A percentile compares a stretch with the other conserved stretches of the same genome.
Evolutionary conservation across 2,113 vertebrate species (phyloP).

Genomic region (Bucco capensis): DNA sequence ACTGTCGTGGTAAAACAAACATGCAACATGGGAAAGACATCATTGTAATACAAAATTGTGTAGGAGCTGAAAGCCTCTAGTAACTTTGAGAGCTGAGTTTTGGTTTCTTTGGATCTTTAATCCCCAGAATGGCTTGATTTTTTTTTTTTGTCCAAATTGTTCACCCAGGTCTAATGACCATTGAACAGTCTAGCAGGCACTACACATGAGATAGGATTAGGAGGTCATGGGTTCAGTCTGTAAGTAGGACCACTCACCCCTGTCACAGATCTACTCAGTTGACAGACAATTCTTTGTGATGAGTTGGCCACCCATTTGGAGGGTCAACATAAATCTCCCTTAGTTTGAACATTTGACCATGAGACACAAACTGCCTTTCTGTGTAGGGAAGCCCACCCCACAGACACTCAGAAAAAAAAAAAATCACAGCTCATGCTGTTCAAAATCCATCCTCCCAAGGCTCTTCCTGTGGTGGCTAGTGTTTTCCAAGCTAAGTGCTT

Average conservation of each 20-base stretch:
- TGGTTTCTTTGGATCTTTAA: conserved; percentile 48
- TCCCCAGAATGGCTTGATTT: conserved; percentile 12
- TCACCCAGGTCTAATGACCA: conserved; percentile 66
- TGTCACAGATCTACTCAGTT: conserved; percentile 63
- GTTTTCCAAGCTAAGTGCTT: neutral
- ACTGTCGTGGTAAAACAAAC: neutral
- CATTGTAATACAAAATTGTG: neutral
- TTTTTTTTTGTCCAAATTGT: conserved; percentile 25
- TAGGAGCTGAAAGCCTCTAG: neutral
- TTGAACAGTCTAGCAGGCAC: conserved; percentile 57
- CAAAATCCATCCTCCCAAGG: neutral
- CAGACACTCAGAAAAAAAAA: neutral
- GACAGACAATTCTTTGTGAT: conserved; percentile 64
- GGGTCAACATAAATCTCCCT: conserved; percentile 51
- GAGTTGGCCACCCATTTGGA: conserved; percentile 64
- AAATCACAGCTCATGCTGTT: neutral
- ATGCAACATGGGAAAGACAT: neutral
- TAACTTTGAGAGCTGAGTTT: neutral
- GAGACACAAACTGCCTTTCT: conserved; percentile 41
- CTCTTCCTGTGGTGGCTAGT: neutral
- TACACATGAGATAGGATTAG: conserved; percentile 67
- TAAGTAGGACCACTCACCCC: conserved; percentile 58
- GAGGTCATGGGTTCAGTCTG: conserved; percentile 68
- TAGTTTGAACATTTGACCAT: conserved; percentile 52
- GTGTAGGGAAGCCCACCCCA: conserved; percentile 1